Evolutionary conservation across 2,797 vertebrate genomes (phyloP).

Genomic region (Mormyrus hasselquistii): DNA sequence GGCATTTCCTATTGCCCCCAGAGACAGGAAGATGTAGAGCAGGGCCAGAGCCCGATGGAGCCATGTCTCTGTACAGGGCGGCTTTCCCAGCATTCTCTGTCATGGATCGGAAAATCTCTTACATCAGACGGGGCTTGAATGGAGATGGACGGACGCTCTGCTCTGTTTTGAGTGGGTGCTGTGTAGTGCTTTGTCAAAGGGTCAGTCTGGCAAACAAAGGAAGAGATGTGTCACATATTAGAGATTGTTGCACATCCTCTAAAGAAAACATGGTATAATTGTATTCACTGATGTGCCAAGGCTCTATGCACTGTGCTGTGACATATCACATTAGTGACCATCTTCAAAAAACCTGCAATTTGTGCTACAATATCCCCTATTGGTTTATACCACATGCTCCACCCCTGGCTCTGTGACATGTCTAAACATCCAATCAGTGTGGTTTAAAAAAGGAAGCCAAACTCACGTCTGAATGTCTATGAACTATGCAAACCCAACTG

Average conservation of each 20-base stretch:
- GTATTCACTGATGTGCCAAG: neutral
- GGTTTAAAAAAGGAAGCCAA: neutral
- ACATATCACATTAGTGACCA: neutral
- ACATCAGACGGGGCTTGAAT: neutral
- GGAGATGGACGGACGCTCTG: neutral
- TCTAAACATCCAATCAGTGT: neutral
- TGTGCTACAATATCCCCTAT: neutral
- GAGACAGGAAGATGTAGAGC: slow-evolving; percentile 22
- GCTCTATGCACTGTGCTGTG: neutral
- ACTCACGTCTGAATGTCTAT: neutral
- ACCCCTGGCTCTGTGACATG: neutral
- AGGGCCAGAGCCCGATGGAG: neutral
- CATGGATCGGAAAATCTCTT: neutral
- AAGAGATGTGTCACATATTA: neutral
- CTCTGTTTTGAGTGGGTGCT: neutral
- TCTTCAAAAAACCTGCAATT: neutral
- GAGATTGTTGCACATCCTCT: neutral
- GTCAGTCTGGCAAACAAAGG: neutral
- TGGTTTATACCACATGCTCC: neutral
- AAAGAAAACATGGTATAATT: neutral
- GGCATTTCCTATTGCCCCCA: slow-evolving; percentile 56
- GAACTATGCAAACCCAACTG: neutral
- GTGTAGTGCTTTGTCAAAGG: neutral
- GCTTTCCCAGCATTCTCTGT: slow-evolving; percentile 15
- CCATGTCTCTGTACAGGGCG: neutral